These are phyloP conservation scores for Rhizoglyphus robini DNA, from an alignment of 1,140 invertebrate species.

Conservation along the genomic window DNA sequence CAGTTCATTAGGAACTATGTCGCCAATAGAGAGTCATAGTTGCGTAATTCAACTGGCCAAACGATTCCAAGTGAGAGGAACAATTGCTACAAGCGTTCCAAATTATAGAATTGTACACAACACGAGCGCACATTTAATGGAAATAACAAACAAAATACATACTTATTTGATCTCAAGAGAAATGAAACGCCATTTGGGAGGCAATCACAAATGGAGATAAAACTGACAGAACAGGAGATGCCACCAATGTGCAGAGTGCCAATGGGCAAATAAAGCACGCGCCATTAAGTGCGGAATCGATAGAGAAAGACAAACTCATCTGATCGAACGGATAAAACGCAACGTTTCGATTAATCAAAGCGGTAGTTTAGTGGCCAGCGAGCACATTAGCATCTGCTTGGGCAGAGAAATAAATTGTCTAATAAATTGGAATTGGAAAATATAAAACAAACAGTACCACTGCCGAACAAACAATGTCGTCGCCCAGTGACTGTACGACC, in stretches of 20 bases:
- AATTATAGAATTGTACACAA: neutral
- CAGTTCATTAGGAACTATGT: conserved; percentile 13
- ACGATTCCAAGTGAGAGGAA: neutral
- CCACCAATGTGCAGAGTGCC: too few relatives aligned
- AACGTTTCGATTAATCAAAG: neutral
- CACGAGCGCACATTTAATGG: neutral
- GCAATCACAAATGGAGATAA: too few relatives aligned
- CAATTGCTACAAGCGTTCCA: neutral
- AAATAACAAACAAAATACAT: conserved; percentile 32
- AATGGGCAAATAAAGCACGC: too few relatives aligned
- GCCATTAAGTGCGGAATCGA: too few relatives aligned
- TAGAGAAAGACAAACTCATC: too few relatives aligned
- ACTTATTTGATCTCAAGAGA: too few relatives aligned
- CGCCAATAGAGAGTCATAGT: neutral
- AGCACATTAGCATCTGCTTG: neutral
- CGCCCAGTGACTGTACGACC: neutral
- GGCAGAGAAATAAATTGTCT: neutral
- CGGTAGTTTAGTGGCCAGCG: neutral
- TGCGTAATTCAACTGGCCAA: neutral
- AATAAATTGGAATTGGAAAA: neutral
- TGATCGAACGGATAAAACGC: too few relatives aligned
- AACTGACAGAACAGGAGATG: too few relatives aligned
- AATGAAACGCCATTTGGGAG: too few relatives aligned
- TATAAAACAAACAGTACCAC: neutral
- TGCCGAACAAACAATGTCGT: neutral